Evolutionary conservation across 1,140 invertebrate genomes (phyloP).

Genomic region (Ephestia elutella): DNA sequence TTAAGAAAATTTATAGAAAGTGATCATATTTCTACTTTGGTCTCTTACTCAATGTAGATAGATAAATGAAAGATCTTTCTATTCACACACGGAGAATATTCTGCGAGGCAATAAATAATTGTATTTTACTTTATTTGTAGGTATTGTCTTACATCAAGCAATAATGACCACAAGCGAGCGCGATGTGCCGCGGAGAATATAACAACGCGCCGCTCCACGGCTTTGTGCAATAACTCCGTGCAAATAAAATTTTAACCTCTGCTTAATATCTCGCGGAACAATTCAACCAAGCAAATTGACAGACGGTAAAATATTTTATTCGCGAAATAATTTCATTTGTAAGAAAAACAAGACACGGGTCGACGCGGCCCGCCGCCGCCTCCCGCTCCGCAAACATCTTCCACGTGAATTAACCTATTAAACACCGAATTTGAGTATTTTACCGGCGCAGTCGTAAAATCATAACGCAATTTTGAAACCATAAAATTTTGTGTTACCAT

Average conservation of each 20-base stretch:
- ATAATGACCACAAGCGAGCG: constrained; percentile 46
- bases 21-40: too few species aligned
- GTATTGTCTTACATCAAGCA: constrained; percentile 53
- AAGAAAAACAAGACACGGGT: constrained; percentile 56
- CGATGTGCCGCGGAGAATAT: constrained; percentile 44
- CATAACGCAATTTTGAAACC: constrained; percentile 9
- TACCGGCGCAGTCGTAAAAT: constrained; percentile 47
- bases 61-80: neutral
- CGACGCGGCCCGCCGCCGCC: constrained; percentile 19
- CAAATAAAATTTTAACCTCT: constrained; percentile 72
- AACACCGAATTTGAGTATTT: constrained; percentile 49
- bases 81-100: constrained; percentile 18
- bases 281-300: constrained; percentile 65
- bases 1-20: too few species aligned
- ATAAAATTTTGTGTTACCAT: neutral
- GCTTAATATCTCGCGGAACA: constrained; percentile 63
- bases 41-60: too few species aligned
- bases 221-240: constrained; percentile 53
- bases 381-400: constrained; percentile 58
- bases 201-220: constrained; percentile 46
- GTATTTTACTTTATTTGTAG: constrained; percentile 50
- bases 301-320: constrained; percentile 74
- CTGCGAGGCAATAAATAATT: constrained; percentile 50
- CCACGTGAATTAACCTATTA: constrained; percentile 69
- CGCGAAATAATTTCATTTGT: constrained; percentile 69